These are phyloP conservation scores for Cataglyphis cursor DNA, from an alignment of 2,888 invertebrate species.

Conservation along the genomic window DNA sequence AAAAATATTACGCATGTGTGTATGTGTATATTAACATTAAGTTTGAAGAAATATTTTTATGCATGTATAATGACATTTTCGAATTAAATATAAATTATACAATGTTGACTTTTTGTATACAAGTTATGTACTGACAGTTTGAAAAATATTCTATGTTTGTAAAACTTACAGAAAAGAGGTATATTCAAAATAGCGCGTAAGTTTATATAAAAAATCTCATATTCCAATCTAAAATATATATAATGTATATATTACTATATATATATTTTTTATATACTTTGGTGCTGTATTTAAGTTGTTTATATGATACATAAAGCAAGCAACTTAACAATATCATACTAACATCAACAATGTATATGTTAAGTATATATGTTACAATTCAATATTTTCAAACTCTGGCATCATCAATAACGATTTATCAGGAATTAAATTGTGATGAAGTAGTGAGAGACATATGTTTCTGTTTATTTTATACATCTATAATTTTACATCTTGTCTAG, in stretches of 20 bases:
- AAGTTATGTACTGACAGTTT: slow-evolving; percentile 50
- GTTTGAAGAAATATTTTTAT: slow-evolving; percentile 42
- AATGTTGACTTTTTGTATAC: slow-evolving; percentile 49
- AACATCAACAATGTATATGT: slow-evolving; percentile 36
- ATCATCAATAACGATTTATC: slow-evolving; percentile 37
- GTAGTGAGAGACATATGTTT: slow-evolving; percentile 42
- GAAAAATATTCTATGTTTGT: slow-evolving; percentile 49
- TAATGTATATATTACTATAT: slow-evolving; percentile 8
- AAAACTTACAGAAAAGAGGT: slow-evolving; percentile 65
- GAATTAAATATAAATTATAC: slow-evolving; percentile 54
- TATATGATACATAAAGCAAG: slow-evolving; percentile 49
- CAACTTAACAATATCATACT: slow-evolving; percentile 40
- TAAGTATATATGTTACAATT: slow-evolving; percentile 59
- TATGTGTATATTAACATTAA: slow-evolving; percentile 38
- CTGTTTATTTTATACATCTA: slow-evolving; percentile 10
- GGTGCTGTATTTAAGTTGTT: slow-evolving; percentile 38
- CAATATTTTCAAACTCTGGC: slow-evolving; percentile 62
- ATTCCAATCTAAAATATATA: slow-evolving; percentile 48
- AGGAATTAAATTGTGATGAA: slow-evolving; percentile 34
- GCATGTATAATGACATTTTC: slow-evolving; percentile 43
- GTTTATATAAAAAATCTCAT: slow-evolving; percentile 62
- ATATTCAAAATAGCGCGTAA: slow-evolving; percentile 70
- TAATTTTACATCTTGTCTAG: slow-evolving; percentile 38
- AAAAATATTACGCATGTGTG: slow-evolving; percentile 56
- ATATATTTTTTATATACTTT: slow-evolving; percentile 33